Percentiles rank a stretch among this genome's conserved stretches.
Evolutionary conservation across 2,888 invertebrate genomes (phyloP).

Genomic region (Homarus gammarus): DNA sequence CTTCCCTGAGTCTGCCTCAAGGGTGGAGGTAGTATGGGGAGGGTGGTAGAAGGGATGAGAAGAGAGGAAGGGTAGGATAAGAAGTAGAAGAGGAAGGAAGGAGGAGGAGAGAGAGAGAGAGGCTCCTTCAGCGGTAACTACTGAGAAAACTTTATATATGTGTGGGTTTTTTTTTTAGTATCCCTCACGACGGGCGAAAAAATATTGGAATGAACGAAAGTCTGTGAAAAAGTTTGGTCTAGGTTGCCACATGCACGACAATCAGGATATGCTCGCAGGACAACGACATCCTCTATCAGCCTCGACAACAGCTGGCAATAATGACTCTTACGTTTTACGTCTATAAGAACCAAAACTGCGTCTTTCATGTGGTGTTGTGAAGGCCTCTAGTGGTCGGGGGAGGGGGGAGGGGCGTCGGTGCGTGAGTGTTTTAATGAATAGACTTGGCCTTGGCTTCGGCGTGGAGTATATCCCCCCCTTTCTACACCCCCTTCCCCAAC

Average conservation of each 20-base stretch:
- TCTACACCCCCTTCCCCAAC: not conserved
- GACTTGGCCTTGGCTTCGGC: slow-evolving; percentile 47
- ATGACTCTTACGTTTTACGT: not conserved
- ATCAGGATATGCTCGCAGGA: slow-evolving; percentile 40
- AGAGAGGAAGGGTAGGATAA: no score
- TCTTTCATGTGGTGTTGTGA: not conserved
- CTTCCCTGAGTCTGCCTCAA: no score
- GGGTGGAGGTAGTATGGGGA: no score
- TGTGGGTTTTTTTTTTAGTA: no score
- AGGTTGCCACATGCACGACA: slow-evolving; percentile 6
- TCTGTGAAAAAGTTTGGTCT: no score
- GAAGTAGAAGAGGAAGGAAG: no score
- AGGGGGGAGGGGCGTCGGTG: not conserved
- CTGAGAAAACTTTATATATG: no score
- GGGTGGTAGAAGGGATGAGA: no score
- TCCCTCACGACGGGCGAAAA: no score
- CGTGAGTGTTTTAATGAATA: slow-evolving; percentile 55
- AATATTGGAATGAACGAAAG: no score
- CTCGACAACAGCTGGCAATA: not conserved
- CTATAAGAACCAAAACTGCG: not conserved
- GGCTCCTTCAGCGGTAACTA: no score
- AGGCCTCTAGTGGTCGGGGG: not conserved
- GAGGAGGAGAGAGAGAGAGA: no score
- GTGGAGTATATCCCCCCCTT: not conserved
- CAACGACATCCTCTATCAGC: slow-evolving; percentile 30